A percentile compares a stretch with the other conserved stretches of the same genome.
These are phyloP conservation scores for Carettochelys insculpta DNA, from an alignment of 2,113 vertebrate genomes.

Conservation along the genomic window DNA sequence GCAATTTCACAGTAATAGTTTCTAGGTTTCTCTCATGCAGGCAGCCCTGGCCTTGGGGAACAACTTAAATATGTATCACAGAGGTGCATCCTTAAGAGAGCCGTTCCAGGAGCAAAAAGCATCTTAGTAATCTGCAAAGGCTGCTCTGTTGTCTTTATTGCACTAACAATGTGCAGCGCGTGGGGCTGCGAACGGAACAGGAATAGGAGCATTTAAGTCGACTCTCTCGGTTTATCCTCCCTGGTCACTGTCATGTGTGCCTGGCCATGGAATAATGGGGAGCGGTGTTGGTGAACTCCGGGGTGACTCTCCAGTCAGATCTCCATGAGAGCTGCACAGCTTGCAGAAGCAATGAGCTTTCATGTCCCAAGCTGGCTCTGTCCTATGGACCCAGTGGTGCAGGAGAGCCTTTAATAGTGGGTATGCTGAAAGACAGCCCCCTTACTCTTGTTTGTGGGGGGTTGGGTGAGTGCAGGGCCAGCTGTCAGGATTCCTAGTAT, in stretches of 20 bases:
- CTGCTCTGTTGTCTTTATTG: conserved; percentile 35
- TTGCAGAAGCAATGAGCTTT: neutral
- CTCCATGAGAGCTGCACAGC: neutral
- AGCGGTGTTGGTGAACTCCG: neutral
- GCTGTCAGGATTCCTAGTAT: too few relatives aligned
- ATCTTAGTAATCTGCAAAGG: conserved; percentile 12
- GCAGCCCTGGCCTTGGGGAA: neutral
- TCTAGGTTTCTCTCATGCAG: conserved; percentile 34
- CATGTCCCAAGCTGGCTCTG: fast-evolving
- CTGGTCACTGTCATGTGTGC: fast-evolving
- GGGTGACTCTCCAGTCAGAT: neutral
- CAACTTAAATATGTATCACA: conserved; percentile 17
- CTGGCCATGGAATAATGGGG: neutral
- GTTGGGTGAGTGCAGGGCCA: too few relatives aligned
- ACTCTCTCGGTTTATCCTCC: too few relatives aligned
- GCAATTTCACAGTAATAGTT: conserved; percentile 59
- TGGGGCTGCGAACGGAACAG: neutral
- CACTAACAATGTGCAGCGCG: neutral
- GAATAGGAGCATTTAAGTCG: fast-evolving
- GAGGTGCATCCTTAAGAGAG: conserved; percentile 41
- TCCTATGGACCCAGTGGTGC: neutral
- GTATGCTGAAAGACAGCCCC: too few relatives aligned
- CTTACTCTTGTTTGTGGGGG: too few relatives aligned
- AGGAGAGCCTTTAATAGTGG: too few relatives aligned
- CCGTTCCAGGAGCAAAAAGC: conserved; percentile 7